Conservation (phyloP, 2,113 vertebrate genomes). For the Apeltes quadracus region DNA sequence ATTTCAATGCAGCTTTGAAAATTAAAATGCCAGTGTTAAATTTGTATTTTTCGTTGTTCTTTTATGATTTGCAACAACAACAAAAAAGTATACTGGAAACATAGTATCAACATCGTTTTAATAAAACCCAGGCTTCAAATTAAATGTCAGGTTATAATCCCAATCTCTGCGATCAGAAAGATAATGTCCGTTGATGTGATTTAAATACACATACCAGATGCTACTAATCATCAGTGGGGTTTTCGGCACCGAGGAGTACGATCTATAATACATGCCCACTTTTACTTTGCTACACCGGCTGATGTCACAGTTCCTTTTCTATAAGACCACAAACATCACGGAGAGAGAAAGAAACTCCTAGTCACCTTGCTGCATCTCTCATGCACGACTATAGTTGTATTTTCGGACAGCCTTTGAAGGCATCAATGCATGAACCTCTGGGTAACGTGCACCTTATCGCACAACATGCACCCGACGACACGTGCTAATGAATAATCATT, state of each 20-base stretch:
- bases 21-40: not conserved
- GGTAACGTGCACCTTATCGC: constrained; percentile 24
- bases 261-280: not conserved
- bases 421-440: constrained; percentile 34
- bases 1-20: not conserved
- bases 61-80: not conserved
- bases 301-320: not conserved
- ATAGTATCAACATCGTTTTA: not conserved
- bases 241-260: not conserved
- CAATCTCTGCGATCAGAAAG: not conserved
- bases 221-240: too few species aligned
- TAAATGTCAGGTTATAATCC: not conserved
- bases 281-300: not conserved
- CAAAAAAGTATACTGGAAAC: too few species aligned
- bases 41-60: not conserved
- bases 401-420: constrained; percentile 46
- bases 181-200: not conserved
- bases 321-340: not conserved
- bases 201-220: not conserved
- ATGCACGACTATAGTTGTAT: not conserved
- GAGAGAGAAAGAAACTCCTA: not conserved
- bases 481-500: not conserved
- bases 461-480: constrained; percentile 21
- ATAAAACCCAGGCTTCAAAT: not conserved
- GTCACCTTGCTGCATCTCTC: constrained; percentile 15